Evolutionary conservation across 2,113 vertebrate genomes (phyloP).

Genomic region (Telmatochromis sp.): DNA sequence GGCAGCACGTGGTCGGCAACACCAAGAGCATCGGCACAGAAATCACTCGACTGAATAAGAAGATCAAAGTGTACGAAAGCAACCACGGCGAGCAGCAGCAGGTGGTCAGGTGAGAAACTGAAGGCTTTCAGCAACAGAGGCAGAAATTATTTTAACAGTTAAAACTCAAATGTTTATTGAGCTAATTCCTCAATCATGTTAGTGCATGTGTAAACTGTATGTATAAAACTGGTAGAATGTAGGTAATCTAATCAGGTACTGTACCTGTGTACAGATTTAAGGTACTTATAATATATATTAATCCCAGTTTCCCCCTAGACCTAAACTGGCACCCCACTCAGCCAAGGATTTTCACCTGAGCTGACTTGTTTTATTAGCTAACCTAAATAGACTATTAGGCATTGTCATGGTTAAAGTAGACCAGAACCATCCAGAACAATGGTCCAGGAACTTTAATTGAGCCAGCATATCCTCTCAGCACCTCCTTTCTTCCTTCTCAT

Average conservation of each 20-base stretch:
- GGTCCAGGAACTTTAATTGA: background rate
- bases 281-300: background rate
- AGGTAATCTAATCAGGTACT: background rate
- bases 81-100: conserved; percentile 80
- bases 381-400: background rate
- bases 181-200: background rate
- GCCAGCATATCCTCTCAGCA: background rate
- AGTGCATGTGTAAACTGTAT: background rate
- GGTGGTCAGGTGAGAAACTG: conserved; percentile 75
- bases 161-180: background rate
- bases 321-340: background rate
- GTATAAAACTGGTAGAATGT: background rate
- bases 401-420: background rate
- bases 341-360: background rate
- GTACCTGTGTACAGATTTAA: background rate
- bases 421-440: background rate
- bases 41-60: conserved; percentile 30
- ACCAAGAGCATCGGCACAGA: conserved; percentile 23
- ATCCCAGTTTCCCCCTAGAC: background rate
- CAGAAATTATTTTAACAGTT: background rate
- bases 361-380: background rate
- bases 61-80: conserved; percentile 59
- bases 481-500: background rate
- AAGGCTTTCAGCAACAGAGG: background rate
- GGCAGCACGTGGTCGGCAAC: conserved; percentile 2